Percentiles rank a stretch among this genome's conserved stretches.
Evolutionary conservation across 1,140 invertebrate genomes (phyloP).

Genomic region (Apis florea): DNA sequence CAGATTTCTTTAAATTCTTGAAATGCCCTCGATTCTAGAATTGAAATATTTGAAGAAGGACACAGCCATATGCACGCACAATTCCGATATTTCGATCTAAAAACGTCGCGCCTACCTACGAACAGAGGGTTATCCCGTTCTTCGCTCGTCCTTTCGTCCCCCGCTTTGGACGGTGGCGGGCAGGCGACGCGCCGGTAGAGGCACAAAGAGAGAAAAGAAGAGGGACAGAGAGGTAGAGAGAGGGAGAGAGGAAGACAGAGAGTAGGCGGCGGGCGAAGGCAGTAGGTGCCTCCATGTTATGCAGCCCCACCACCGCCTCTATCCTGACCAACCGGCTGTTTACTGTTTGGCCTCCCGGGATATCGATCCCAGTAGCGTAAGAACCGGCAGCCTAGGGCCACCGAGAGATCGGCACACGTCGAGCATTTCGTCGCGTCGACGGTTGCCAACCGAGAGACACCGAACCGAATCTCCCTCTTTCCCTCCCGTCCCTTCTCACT

Average conservation of each 20-base stretch:
- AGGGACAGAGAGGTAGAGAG: not conserved
- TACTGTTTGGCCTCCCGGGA: slow-evolving; percentile 81
- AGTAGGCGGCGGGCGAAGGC: slow-evolving; percentile 48
- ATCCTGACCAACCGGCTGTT: slow-evolving; percentile 81
- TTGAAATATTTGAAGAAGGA: no score
- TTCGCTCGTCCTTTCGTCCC: slow-evolving; percentile 51
- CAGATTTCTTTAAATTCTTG: no score
- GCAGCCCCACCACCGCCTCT: slow-evolving; percentile 67
- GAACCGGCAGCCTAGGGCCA: slow-evolving; percentile 69
- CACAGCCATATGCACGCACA: no score
- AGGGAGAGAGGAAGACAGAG: not conserved
- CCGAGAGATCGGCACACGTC: slow-evolving; percentile 55
- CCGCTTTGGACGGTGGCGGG: slow-evolving; percentile 23
- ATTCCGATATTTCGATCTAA: slow-evolving; percentile 32
- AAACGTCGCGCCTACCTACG: slow-evolving; percentile 46
- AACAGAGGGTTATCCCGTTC: slow-evolving; percentile 45
- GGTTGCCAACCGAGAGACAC: slow-evolving; percentile 63
- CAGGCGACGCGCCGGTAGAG: slow-evolving; percentile 56
- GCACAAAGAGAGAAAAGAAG: not conserved
- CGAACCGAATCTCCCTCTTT: slow-evolving; percentile 47
- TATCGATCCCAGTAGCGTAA: slow-evolving; percentile 80
- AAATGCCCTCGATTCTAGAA: no score
- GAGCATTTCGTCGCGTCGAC: slow-evolving; percentile 53
- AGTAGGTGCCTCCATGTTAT: slow-evolving; percentile 66
- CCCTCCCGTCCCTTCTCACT: not conserved